Conservation (phyloP, 2,888 invertebrate genomes). For the Amblyteles armatorius region DNA sequence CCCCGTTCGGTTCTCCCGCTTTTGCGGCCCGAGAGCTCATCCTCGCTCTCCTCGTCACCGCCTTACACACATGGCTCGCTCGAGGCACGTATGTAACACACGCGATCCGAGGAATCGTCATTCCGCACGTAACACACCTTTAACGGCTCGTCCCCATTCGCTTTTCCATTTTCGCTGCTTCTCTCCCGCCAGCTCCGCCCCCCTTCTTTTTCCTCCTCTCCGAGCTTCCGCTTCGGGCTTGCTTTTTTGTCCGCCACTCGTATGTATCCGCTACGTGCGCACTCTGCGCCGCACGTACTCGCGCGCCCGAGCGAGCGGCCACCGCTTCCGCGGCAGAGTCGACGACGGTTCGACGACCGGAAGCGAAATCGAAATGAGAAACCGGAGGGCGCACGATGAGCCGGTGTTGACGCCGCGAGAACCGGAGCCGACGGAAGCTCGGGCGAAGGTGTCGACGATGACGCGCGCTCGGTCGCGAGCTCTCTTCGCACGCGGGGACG, state of each 20-base stretch:
- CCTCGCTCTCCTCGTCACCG: slow-evolving; percentile 3
- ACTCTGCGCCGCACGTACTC: slow-evolving; percentile 50
- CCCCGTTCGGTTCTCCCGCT: slow-evolving; percentile 42
- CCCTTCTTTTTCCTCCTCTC: neutral
- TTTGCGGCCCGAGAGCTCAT: neutral
- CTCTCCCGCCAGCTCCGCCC: slow-evolving; percentile 6
- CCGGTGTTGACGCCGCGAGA: slow-evolving; percentile 49
- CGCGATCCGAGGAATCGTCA: slow-evolving; percentile 10
- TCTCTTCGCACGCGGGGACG: neutral
- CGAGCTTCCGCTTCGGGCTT: neutral
- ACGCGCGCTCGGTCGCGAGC: slow-evolving; percentile 17
- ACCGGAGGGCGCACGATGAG: slow-evolving; percentile 15
- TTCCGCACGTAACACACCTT: slow-evolving; percentile 48
- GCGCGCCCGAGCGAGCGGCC: slow-evolving; percentile 58
- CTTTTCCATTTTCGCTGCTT: slow-evolving; percentile 52
- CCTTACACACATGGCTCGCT: neutral
- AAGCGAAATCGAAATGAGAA: slow-evolving; percentile 56
- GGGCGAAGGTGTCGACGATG: slow-evolving; percentile 50
- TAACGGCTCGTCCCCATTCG: slow-evolving; percentile 34
- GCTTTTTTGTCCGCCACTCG: slow-evolving; percentile 34
- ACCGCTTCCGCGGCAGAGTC: slow-evolving; percentile 25
- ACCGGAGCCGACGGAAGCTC: slow-evolving; percentile 38
- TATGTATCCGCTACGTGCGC: slow-evolving; percentile 37
- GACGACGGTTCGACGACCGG: slow-evolving; percentile 55
- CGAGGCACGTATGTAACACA: slow-evolving; percentile 18